Evolutionary conservation across 2,888 invertebrate genomes (phyloP), one percentile per base, ranked within the genome.

Genomic region (Caenorhabditis doughertyi): DNA sequence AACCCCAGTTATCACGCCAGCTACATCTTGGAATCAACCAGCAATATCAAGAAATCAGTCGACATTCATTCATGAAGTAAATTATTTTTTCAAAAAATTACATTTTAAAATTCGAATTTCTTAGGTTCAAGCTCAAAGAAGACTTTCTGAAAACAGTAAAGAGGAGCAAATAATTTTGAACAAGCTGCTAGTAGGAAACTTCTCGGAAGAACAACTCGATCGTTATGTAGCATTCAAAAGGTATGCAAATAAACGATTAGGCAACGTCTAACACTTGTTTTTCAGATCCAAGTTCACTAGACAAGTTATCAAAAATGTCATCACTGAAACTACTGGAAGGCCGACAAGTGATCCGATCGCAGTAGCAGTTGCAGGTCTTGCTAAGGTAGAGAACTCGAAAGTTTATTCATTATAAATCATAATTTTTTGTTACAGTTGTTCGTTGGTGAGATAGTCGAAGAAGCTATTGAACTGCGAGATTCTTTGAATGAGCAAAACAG

Each of bases 201-300:
- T 99, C 90, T 97, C 98, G 0, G 98, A 98, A 93, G 98, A 98
- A 89, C 99, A 99, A 92, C 93, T 99, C 68, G 96, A 98, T 92
- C 94, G 98, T 87, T 99, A 99, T 93, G 99, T 99, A 94, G 98
- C 98, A 96, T 99, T 96, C 92, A 94, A 99, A 85, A 94, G 99
- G 90, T 95, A 58, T 51, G 18, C 29, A 8, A 13, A 23, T 23
- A 23, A 11, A 18, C 11, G 3, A 23, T 9, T 11, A 42, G 25
- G 27, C 16, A 29, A 13, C 25, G 21, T 8, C 25, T 39, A n/a
- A n/a, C n/a, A n/a, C n/a, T n/a, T n/a, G n/a, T n/a, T n/a, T 64
- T 74, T 70, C 11, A 87, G 86, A 23, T 87, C 87, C 1, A 81
- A 81, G 16, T 88, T 88, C 67, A 82, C 79, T 1, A 88, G 86